These are phyloP conservation scores for Stratiomys singularior DNA, from an alignment of 2,888 invertebrate genomes.

Conservation along the genomic window DNA sequence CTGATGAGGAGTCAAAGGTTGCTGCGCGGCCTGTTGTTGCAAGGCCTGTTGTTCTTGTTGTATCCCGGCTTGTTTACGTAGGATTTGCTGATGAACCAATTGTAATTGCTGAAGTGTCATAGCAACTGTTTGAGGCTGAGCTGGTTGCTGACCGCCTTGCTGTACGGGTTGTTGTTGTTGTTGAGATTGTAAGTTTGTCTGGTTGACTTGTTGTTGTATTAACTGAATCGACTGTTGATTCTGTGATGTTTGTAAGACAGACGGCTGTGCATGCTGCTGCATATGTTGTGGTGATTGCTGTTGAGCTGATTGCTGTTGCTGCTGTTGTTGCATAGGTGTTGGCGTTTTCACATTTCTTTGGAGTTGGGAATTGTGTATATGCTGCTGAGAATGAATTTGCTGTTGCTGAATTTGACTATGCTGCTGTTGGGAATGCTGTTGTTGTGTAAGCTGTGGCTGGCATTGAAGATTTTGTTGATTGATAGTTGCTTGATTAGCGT, in stretches of 20 bases:
- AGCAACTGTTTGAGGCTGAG: constrained; percentile 59
- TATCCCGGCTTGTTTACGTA: constrained; percentile 58
- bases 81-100: constrained; percentile 56
- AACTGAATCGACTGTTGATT: constrained; percentile 55
- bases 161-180: constrained; percentile 61
- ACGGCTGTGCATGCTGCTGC: constrained; percentile 50
- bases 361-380: constrained; percentile 33
- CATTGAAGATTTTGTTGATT: constrained; percentile 51
- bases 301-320: constrained; percentile 55
- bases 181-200: constrained; percentile 56
- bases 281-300: constrained; percentile 53
- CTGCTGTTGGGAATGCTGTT: constrained; percentile 59
- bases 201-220: constrained; percentile 56
- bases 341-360: constrained; percentile 45
- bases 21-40: constrained; percentile 60
- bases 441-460: constrained; percentile 62
- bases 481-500: constrained; percentile 54
- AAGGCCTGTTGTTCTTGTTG: constrained; percentile 59
- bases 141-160: constrained; percentile 59
- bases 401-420: constrained; percentile 60
- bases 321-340: constrained; percentile 50
- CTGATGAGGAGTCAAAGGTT: constrained; percentile 60
- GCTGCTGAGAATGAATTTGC: constrained; percentile 34
- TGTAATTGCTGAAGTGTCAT: constrained; percentile 52
- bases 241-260: constrained; percentile 53